Evolutionary conservation across 2,888 invertebrate genomes (phyloP).

Genomic region (Lymantria dispar): DNA sequence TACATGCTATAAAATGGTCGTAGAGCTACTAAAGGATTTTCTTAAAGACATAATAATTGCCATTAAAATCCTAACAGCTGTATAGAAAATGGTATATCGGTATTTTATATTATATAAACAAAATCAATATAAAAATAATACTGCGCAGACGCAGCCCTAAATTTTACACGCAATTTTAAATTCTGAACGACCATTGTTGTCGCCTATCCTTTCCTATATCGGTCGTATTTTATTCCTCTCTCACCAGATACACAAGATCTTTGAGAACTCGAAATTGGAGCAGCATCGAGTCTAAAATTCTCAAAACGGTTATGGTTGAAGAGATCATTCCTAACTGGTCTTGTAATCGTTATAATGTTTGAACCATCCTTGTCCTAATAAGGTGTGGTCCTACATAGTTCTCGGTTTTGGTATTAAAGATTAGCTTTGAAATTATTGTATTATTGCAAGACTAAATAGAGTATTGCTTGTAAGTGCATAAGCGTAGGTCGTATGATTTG

Average conservation of each 20-base stretch:
- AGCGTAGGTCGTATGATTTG: constrained; percentile 23
- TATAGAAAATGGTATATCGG: too few relatives aligned
- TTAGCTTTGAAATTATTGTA: constrained; percentile 47
- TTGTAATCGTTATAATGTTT: constrained; percentile 41
- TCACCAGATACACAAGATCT: constrained; percentile 37
- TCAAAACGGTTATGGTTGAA: constrained; percentile 12
- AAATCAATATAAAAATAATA: not conserved
- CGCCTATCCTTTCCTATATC: constrained; percentile 65
- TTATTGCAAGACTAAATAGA: constrained; percentile 31
- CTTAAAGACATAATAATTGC: too few relatives aligned
- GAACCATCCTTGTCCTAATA: constrained; percentile 48
- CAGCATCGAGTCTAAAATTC: constrained; percentile 11
- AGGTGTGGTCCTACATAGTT: constrained; percentile 45
- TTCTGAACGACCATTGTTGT: constrained; percentile 70
- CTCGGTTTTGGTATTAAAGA: constrained; percentile 43
- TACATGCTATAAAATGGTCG: too few relatives aligned
- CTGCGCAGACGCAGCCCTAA: constrained; percentile 47
- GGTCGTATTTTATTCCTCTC: constrained; percentile 60
- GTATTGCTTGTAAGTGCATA: constrained; percentile 18
- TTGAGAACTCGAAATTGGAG: constrained; percentile 23
- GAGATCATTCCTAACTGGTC: constrained; percentile 34
- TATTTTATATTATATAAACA: too few relatives aligned
- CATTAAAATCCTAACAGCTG: too few relatives aligned
- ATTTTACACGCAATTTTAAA: constrained; percentile 70
- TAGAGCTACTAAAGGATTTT: too few relatives aligned